Percentiles rank a stretch among this genome's conserved stretches.
Conservation (phyloP, 2,113 vertebrate genomes). For the Nerophis ophidion region DNA sequence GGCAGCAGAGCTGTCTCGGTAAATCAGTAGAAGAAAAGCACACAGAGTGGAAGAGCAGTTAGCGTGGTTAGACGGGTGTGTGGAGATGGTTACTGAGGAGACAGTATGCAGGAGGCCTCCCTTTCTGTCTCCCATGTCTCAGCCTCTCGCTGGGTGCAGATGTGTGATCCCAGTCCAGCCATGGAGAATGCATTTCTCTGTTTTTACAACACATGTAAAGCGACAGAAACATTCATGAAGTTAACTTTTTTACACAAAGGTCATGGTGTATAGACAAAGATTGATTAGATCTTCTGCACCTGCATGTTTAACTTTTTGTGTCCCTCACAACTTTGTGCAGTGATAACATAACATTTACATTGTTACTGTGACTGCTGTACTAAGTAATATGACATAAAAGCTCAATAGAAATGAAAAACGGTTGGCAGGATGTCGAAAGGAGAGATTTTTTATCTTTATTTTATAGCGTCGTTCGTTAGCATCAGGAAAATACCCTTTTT, state of each 20-base stretch:
- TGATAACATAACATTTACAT: no score
- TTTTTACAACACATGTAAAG: constrained; percentile 20
- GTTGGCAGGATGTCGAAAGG: no score
- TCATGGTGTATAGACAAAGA: background rate
- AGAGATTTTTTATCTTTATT: no score
- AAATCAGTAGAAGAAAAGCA: background rate
- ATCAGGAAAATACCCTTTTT: no score
- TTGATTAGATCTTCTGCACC: background rate
- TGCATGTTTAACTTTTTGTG: background rate
- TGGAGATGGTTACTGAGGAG: constrained; percentile 28
- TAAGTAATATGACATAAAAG: no score
- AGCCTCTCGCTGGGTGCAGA: constrained; percentile 15
- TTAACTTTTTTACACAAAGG: constrained; percentile 6
- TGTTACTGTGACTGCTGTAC: background rate
- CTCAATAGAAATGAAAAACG: no score
- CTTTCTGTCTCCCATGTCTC: constrained; percentile 17
- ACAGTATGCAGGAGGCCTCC: constrained; percentile 13
- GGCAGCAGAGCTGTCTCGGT: background rate
- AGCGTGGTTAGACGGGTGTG: background rate
- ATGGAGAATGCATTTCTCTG: background rate
- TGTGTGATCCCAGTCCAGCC: constrained; percentile 9
- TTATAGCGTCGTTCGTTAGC: no score
- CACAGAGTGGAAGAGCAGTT: background rate
- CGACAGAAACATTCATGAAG: constrained; percentile 29
- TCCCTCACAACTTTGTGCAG: background rate